Percentiles rank a stretch among this genome's conserved stretches.
Evolutionary conservation across 2,888 invertebrate genomes (phyloP).

Genomic region (Selenia dentaria): DNA sequence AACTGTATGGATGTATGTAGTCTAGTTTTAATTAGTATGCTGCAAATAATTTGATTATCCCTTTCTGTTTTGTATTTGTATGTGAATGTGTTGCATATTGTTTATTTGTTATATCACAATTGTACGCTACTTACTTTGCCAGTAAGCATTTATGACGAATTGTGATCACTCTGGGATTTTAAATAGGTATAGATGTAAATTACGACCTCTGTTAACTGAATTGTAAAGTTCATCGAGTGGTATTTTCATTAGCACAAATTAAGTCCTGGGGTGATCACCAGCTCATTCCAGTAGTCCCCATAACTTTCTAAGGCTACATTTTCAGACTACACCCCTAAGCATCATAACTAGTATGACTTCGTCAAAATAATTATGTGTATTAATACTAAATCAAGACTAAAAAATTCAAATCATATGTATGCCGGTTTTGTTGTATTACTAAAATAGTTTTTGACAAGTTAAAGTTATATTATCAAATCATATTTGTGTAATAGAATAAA

Average conservation of each 20-base stretch:
- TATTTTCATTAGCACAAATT: not conserved
- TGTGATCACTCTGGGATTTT: constrained; percentile 16
- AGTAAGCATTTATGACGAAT: constrained; percentile 32
- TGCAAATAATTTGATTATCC: constrained; percentile 40
- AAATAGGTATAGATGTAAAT: too few relatives aligned
- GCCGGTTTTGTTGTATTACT: too few relatives aligned
- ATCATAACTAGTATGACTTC: too few relatives aligned
- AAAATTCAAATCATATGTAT: too few relatives aligned
- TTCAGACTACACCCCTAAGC: not conserved
- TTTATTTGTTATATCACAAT: constrained; percentile 22
- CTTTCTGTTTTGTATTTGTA: constrained; percentile 39
- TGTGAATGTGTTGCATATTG: constrained; percentile 33
- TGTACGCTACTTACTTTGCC: constrained; percentile 23
- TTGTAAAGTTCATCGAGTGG: too few relatives aligned
- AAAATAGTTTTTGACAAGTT: too few relatives aligned
- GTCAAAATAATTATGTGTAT: too few relatives aligned
- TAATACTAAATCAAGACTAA: too few relatives aligned
- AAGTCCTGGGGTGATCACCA: constrained; percentile 21
- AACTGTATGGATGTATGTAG: constrained; percentile 40
- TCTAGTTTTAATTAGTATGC: constrained; percentile 35
- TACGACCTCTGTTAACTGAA: too few relatives aligned
- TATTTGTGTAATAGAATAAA: too few relatives aligned
- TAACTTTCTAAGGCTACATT: not conserved
- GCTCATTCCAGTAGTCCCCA: constrained; percentile 19
- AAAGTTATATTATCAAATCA: too few relatives aligned